A percentile compares a stretch with the other conserved stretches of the same genome.
Evolutionary conservation across 2,113 vertebrate species (phyloP).

Genomic region (Spheniscus mendiculus): DNA sequence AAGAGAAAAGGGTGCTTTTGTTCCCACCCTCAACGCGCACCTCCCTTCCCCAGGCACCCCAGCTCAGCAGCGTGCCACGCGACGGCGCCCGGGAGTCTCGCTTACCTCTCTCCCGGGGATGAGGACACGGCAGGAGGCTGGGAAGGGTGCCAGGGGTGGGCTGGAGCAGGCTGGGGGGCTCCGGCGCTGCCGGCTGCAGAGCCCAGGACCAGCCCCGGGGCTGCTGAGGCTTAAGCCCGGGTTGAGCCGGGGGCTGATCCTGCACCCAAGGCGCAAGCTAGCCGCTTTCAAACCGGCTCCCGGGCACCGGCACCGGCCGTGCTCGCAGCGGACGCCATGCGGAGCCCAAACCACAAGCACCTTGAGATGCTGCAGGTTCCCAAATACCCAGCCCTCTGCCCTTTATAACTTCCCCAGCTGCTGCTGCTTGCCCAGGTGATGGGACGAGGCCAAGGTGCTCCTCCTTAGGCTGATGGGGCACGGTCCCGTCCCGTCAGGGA

Average conservation of each 20-base stretch:
- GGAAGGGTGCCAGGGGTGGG: accelerated
- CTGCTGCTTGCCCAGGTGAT: background rate
- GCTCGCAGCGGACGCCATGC: accelerated
- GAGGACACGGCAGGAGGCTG: background rate
- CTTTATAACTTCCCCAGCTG: background rate
- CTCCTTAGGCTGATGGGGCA: background rate
- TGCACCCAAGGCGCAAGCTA: accelerated
- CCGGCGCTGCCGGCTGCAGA: background rate
- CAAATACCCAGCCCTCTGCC: accelerated
- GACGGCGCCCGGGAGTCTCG: accelerated
- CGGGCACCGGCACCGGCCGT: accelerated
- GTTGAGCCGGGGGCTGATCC: background rate
- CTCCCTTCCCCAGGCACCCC: accelerated
- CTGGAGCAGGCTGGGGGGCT: background rate
- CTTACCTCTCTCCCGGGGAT: background rate
- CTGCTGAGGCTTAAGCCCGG: background rate
- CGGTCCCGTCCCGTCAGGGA: background rate
- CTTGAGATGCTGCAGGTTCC: accelerated
- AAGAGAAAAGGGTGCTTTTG: accelerated
- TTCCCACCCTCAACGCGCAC: accelerated
- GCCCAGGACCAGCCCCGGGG: background rate
- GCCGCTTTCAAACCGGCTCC: background rate
- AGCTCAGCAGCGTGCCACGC: accelerated
- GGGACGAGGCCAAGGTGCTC: background rate
- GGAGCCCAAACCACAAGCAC: accelerated